These are phyloP conservation scores for Dendropsophus ebraccatus DNA, from an alignment of 2,113 vertebrate genomes.

Conservation along the genomic window DNA sequence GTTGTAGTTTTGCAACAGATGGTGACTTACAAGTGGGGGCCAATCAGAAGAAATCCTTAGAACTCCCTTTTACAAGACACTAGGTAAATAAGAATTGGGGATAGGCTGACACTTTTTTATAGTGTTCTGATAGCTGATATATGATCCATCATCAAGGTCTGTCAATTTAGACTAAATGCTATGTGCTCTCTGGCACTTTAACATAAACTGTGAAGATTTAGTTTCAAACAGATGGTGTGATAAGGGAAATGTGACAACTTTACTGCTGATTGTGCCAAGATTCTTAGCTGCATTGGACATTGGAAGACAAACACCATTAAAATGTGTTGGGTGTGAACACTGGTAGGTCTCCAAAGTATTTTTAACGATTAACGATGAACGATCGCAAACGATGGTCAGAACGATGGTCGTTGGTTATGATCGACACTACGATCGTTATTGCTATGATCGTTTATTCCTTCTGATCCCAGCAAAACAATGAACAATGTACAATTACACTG, in stretches of 20 bases:
- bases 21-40: too few species aligned
- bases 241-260: not conserved
- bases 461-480: too few species aligned
- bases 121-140: too few species aligned
- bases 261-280: not conserved
- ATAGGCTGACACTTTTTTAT: not conserved
- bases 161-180: not conserved
- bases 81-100: not conserved
- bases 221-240: not conserved
- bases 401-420: too few species aligned
- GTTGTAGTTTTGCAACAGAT: too few species aligned
- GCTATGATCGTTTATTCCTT: too few species aligned
- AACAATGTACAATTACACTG: too few species aligned
- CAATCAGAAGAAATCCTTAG: not conserved
- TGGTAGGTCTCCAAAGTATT: too few species aligned
- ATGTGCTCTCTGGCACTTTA: not conserved
- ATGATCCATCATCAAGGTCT: not conserved
- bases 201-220: not conserved
- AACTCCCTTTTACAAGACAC: not conserved
- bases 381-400: too few species aligned
- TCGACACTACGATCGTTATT: too few species aligned
- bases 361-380: too few species aligned
- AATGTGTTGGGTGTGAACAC: not conserved
- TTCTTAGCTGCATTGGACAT: not conserved
- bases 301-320: not conserved